Conservation (phyloP, 2,888 invertebrate species). For the Coleophora flavipennella region DNA sequence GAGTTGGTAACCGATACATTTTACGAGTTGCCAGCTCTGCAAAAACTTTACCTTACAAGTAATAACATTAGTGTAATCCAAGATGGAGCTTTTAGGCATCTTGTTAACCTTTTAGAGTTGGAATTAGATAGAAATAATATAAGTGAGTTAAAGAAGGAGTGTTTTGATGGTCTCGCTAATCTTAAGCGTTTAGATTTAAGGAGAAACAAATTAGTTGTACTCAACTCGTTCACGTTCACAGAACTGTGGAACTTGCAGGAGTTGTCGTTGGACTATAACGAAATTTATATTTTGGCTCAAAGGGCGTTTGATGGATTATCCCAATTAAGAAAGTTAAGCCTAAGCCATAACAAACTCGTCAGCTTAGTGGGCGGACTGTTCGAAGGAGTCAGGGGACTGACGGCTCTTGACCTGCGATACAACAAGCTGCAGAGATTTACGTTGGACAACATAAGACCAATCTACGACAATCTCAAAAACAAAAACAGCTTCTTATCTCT, state of each 20-base stretch:
- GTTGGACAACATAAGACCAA: conserved; percentile 80
- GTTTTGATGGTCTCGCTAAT: conserved; percentile 82
- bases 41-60: conserved; percentile 85
- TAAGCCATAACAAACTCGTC: conserved; percentile 83
- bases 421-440: conserved; percentile 84
- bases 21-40: conserved; percentile 79
- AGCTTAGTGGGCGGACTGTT: conserved; percentile 80
- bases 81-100: conserved; percentile 84
- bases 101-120: conserved; percentile 82
- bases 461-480: conserved; percentile 83
- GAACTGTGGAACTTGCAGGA: conserved; percentile 83
- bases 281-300: conserved; percentile 80
- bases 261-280: conserved; percentile 79
- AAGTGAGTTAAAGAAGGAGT: conserved; percentile 81
- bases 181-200: conserved; percentile 82
- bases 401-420: conserved; percentile 81
- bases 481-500: conserved; percentile 81
- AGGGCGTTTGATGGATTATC: conserved; percentile 84
- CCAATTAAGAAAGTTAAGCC: conserved; percentile 78
- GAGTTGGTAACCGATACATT: conserved; percentile 84
- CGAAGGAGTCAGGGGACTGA: conserved; percentile 78
- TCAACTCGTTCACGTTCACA: conserved; percentile 84
- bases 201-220: conserved; percentile 80
- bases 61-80: conserved; percentile 90
- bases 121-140: conserved; percentile 86